phyloP scores from a whole-genome alignment of 2,113 vertebrate species.

The Ammodytes dubius region DNA sequence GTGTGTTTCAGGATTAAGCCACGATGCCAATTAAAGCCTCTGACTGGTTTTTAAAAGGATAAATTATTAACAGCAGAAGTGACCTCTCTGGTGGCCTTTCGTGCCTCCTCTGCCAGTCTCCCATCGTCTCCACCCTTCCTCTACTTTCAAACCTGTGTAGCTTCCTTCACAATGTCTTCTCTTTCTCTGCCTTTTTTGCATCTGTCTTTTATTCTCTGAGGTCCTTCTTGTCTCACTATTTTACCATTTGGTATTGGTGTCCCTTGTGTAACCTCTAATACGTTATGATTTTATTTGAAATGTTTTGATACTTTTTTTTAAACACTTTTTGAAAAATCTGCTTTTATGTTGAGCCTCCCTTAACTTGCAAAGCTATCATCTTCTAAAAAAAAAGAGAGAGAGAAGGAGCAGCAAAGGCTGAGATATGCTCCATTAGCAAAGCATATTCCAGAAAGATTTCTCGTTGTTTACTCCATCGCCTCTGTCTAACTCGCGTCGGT shows the following conservation, averaged over 20 bases:
- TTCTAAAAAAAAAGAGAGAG: not conserved
- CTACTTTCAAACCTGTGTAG: not conserved
- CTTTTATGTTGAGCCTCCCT: not conserved
- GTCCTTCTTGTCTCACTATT: conserved; percentile 1
- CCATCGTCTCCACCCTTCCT: conserved; percentile 26
- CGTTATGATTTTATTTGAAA: not conserved
- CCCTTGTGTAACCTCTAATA: conserved; percentile 29
- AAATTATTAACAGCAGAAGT: conserved; percentile 85
- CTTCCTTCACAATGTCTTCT: not conserved
- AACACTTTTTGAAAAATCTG: not conserved
- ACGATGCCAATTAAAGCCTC: conserved; percentile 83
- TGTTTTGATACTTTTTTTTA: not conserved
- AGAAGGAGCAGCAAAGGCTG: not conserved
- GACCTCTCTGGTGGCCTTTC: conserved; percentile 79
- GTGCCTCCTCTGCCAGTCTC: conserved; percentile 35
- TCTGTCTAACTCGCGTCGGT: conserved; percentile 14
- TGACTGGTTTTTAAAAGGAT: conserved; percentile 79
- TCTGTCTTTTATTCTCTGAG: conserved; percentile 3
- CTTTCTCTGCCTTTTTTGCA: conserved; percentile 11
- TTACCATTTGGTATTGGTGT: not conserved
- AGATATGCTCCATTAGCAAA: conserved; percentile 2
- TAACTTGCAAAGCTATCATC: conserved; percentile 3
- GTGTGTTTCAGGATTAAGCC: conserved; percentile 79
- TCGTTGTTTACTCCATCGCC: conserved; percentile 20
- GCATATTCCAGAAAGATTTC: conserved; percentile 14